Evolutionary conservation across 35 echinoderm and acorn worm genomes (phyloP).

Genomic region (Ptychodera flava): DNA sequence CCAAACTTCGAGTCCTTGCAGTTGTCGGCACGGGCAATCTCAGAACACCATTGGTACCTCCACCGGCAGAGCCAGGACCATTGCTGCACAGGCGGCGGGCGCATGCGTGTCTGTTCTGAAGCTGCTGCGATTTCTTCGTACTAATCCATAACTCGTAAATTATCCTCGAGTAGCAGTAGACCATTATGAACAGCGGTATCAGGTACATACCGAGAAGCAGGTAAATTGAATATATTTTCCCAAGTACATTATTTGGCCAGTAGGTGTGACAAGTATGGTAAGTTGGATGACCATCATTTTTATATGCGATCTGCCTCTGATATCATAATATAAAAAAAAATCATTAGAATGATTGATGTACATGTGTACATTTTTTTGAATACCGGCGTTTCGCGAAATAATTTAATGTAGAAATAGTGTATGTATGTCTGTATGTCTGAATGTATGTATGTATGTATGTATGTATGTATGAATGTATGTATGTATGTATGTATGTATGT

Average conservation of each 20-base stretch:
- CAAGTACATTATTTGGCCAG: neutral
- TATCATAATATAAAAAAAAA: too few species aligned
- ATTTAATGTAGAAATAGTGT: too few species aligned
- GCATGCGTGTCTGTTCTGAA: neutral
- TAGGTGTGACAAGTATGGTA: neutral
- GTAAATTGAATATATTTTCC: neutral
- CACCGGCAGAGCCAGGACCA: neutral
- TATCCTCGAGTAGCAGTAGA: neutral
- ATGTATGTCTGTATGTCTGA: too few species aligned
- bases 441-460: too few species aligned
- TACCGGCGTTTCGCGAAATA: too few species aligned
- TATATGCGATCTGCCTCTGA: neutral
- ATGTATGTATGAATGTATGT: too few species aligned
- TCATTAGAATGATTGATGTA: too few species aligned
- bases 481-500: too few species aligned
- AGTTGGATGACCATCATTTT: neutral
- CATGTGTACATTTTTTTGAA: too few species aligned
- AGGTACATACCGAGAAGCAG: neutral
- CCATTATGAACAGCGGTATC: neutral
- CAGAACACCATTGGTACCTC: neutral
- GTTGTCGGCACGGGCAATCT: neutral
- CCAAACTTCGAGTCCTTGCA: neutral
- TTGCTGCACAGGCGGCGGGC: neutral
- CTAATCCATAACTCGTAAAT: neutral
- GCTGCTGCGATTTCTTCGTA: neutral